A percentile compares a stretch with the other conserved stretches of the same genome.
These are phyloP conservation scores for Hyles vespertilio DNA, from an alignment of 1,140 invertebrate genomes.

Conservation along the genomic window DNA sequence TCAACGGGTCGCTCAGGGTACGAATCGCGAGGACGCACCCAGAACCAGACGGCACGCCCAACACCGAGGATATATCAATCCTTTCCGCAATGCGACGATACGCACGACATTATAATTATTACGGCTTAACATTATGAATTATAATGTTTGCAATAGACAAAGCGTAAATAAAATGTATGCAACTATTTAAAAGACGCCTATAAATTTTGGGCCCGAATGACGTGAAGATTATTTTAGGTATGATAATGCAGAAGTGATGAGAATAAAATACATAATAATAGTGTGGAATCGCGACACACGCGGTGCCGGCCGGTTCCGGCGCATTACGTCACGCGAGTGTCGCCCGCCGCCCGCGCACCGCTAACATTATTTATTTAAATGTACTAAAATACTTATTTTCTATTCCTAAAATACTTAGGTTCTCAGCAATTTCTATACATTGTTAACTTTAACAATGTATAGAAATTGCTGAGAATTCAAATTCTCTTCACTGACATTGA, in stretches of 20 bases:
- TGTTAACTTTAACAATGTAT: too few relatives aligned
- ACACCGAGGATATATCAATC: slow-evolving; percentile 49
- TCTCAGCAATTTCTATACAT: too few relatives aligned
- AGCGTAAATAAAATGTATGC: too few relatives aligned
- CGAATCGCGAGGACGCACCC: slow-evolving; percentile 55
- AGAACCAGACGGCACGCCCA: slow-evolving; percentile 52
- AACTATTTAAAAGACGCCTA: too few relatives aligned
- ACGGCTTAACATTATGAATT: too few relatives aligned
- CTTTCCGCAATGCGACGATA: slow-evolving; percentile 66
- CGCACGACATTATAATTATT: slow-evolving; percentile 4
- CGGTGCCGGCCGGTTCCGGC: slow-evolving; percentile 25
- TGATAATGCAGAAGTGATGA: slow-evolving; percentile 26
- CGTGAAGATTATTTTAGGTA: slow-evolving; percentile 40
- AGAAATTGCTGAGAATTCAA: neutral
- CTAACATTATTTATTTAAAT: neutral
- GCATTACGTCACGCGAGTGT: slow-evolving; percentile 28
- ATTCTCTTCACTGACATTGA: neutral
- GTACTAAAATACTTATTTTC: neutral
- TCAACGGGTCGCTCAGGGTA: slow-evolving; percentile 49
- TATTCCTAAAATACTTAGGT: too few relatives aligned
- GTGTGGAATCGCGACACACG: slow-evolving; percentile 18
- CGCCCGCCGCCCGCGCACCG: neutral
- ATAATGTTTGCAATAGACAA: too few relatives aligned
- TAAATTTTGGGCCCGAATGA: slow-evolving; percentile 13
- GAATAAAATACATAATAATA: slow-evolving; percentile 33